Base-by-base conservation (phyloP, 2,797 vertebrate genomes). In the Dryobates pubescens region DNA sequence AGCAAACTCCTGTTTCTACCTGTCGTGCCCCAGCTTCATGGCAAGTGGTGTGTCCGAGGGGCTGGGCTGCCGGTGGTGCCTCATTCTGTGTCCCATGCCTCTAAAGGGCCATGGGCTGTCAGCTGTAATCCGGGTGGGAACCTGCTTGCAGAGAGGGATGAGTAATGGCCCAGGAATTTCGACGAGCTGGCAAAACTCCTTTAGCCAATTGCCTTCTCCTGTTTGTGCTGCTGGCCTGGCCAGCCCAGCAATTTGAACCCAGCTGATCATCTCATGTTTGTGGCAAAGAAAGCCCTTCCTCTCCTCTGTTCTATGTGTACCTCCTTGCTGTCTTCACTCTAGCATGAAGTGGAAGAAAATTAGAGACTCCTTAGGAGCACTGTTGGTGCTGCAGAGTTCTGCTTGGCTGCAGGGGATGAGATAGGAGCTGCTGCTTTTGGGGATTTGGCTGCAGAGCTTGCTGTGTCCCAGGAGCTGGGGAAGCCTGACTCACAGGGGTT, bases 81-180 rank as follows among this genome's bases (percentile, higher is more conserved):
- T 18, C 1, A 24, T 51, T 51, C 49, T 14, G 1, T 27, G 30
- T 32, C 63, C 58, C 4, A 0, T 34, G 45, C 34, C 19, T 57
- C 82, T 62, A 54, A 68, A 64, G 54, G 49, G 61, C 1, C 0
- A 13, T 6, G 34, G 51, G 47, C 82, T 83, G 22, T 58, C 9
- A 2, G 62, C 73, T 93, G 77, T 71, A 64, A 51, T 71, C 56
- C 2, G 17, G 27, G 29, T 20, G 43, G 62, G 54, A 79, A 87
- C 79, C 49, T 86, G 41, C 91, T 88, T 89, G 86, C 70, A 86
- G 34, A 83, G 70, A 81, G 77, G 64, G 20, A 26, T 95, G 93
- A 95, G 80, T 94, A 95, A 96, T 3, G 5, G 47, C 77, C 3
- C 32, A 91, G 92, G 94, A 95, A 96, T 96, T 96, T 89, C 4